phyloP scores from a whole-genome alignment of 2,113 vertebrate genomes.

The Limanda limanda region DNA sequence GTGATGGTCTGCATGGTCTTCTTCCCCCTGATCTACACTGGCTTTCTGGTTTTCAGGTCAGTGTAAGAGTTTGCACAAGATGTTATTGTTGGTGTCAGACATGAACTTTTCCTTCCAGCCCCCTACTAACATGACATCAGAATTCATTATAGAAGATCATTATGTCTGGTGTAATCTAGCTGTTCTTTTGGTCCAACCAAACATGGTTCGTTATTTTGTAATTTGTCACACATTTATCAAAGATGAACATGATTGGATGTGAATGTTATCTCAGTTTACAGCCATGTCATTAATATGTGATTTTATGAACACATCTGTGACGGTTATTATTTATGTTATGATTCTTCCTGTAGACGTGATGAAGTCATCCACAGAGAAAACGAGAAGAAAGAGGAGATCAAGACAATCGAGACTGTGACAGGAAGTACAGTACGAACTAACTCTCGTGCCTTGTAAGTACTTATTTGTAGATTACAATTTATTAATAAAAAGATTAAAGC shows the following conservation, averaged over 20 bases:
- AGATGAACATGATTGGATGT: too few species aligned
- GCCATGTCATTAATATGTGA: not conserved
- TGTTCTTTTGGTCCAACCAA: not conserved
- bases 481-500: not conserved
- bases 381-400: slow-evolving; percentile 60
- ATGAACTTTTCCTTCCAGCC: too few species aligned
- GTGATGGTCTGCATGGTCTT: slow-evolving; percentile 87
- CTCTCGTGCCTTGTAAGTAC: slow-evolving; percentile 54
- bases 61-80: not conserved
- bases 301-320: not conserved
- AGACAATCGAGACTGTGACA: slow-evolving; percentile 58
- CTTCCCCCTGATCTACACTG: slow-evolving; percentile 89
- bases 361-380: slow-evolving; percentile 74
- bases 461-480: not conserved
- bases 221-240: too few species aligned
- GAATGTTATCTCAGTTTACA: not conserved
- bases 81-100: too few species aligned
- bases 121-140: too few species aligned
- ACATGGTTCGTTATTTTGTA: not conserved
- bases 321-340: not conserved
- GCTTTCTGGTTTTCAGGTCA: slow-evolving; percentile 92
- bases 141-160: too few species aligned
- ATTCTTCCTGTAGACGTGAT: slow-evolving; percentile 69
- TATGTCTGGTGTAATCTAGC: not conserved
- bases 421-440: slow-evolving; percentile 39